Evolutionary conservation across 2,888 invertebrate species (phyloP), one percentile per base, ranked within the genome.

Genomic region (Caenorhabditis sp.): DNA sequence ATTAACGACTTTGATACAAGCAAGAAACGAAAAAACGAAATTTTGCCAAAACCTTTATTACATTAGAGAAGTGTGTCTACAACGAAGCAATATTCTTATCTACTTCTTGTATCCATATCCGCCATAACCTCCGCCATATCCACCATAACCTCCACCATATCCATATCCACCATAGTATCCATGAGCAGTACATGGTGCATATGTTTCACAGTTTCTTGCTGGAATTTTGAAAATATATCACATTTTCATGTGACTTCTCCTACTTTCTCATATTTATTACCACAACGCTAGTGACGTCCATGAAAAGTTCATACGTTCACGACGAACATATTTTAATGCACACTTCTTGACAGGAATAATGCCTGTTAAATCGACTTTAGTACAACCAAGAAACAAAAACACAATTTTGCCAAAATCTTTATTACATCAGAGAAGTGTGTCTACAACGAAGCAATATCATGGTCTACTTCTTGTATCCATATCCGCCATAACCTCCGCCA

Each of bases 61-160:
- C 5, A 7, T 43, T 14, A 43, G 43, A 43, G 43, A 43, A 43
- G 17, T 43, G 43, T 43, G 43, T 10, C 3, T 26, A 56, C 21
- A 56, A 53, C 1, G 53, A 21, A 17, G 17, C 5, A 56, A 26
- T 10, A 53, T 12, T 21, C 8, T 20, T 1, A 53, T 49, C 56
- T 73, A 73, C 60, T 73, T 73, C 59, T 73, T 73, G 74, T 75
- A 75, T 63, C 70, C 68, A 54, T 74, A 74, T 62, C 73, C 68
- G 26, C 75, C 75, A 63, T 75, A 74, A 61, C 69, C 67, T 31
- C 73, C 73, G 52, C 31, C 31, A 31, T 73, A 73, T 53, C 64
- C 62, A 23, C 64, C 54, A 50, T 72, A 72, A 52, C 73, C 73
- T 17, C 71, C 72, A 25, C 60, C 59, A 21, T 63, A 68, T 31